phyloP scores from a whole-genome alignment of 35 echinoderm and acorn worm genomes.

The Apostichopus parvimensis region DNA sequence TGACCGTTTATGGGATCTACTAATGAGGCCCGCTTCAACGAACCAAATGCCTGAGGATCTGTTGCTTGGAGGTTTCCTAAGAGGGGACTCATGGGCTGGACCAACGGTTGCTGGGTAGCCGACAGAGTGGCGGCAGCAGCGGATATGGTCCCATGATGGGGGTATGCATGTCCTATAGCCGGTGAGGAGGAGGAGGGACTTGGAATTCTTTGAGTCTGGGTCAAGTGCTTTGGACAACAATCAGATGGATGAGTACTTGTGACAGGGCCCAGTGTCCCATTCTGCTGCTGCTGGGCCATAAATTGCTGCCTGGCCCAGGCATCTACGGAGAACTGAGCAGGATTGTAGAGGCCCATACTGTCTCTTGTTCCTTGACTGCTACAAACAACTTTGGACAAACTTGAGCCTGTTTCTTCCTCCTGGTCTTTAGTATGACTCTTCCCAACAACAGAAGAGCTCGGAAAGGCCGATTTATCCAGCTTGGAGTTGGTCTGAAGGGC shows the following conservation, averaged over 20 bases:
- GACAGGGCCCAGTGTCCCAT: slow-evolving; percentile 13
- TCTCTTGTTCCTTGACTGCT: background rate
- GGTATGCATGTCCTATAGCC: slow-evolving; percentile 18
- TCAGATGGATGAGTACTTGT: slow-evolving; percentile 26
- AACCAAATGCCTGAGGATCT: slow-evolving; percentile 32
- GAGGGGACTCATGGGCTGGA: slow-evolving; percentile 34
- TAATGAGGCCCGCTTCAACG: background rate
- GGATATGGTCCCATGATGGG: slow-evolving; percentile 5
- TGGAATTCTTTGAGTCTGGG: background rate
- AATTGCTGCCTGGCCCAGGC: slow-evolving; percentile 70
- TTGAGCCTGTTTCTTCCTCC: slow-evolving; percentile 3
- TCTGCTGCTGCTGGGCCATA: slow-evolving; percentile 62
- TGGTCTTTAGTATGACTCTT: slow-evolving; percentile 62
- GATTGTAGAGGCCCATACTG: slow-evolving; percentile 7
- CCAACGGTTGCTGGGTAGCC: slow-evolving; percentile 10
- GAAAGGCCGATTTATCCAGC: slow-evolving; percentile 48
- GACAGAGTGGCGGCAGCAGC: background rate
- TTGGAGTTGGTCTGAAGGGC: slow-evolving; percentile 87
- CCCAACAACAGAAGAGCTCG: slow-evolving; percentile 46
- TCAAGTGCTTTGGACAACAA: slow-evolving; percentile 52
- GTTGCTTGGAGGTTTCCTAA: slow-evolving; percentile 21
- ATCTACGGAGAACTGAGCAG: slow-evolving; percentile 50
- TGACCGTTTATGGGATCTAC: slow-evolving; percentile 8
- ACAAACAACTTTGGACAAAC: slow-evolving; percentile 2
- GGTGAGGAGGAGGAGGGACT: background rate